Conservation (phyloP, 2,113 vertebrate species). For the Chaetodon trifascialis region DNA sequence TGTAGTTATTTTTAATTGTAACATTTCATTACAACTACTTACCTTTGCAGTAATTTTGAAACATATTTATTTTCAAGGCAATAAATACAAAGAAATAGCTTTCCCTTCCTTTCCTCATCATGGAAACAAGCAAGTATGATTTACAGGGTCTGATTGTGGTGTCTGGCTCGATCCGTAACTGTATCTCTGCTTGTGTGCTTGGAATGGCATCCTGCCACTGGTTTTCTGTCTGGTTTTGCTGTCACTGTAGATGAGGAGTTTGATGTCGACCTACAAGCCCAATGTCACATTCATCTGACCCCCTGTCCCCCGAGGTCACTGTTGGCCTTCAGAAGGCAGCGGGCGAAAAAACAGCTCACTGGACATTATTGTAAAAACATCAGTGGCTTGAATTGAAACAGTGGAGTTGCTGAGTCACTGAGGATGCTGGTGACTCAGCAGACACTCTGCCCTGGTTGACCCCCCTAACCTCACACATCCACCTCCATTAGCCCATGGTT, state of each 20-base stretch:
- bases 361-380: slow-evolving; percentile 31
- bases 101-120: background rate
- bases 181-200: background rate
- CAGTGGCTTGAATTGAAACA: slow-evolving; percentile 17
- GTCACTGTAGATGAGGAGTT: background rate
- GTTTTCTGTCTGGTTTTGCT: background rate
- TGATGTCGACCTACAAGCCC: slow-evolving; percentile 10
- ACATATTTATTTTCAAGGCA: background rate
- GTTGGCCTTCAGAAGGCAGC: background rate
- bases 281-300: slow-evolving; percentile 13
- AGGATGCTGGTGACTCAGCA: slow-evolving; percentile 59
- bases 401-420: slow-evolving; percentile 61
- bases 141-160: too few relatives aligned
- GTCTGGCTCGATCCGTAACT: background rate
- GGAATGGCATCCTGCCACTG: background rate
- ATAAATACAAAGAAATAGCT: background rate
- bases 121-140: too few relatives aligned
- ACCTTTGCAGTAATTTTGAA: background rate
- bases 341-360: background rate
- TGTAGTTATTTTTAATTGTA: background rate
- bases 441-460: slow-evolving; percentile 8
- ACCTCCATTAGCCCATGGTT: slow-evolving; percentile 9
- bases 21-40: background rate
- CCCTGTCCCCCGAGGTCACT: slow-evolving; percentile 8
- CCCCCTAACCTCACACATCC: background rate